Evolutionary conservation across 2,113 vertebrate genomes (phyloP).

Genomic region (Protomyctophum bolini): DNA sequence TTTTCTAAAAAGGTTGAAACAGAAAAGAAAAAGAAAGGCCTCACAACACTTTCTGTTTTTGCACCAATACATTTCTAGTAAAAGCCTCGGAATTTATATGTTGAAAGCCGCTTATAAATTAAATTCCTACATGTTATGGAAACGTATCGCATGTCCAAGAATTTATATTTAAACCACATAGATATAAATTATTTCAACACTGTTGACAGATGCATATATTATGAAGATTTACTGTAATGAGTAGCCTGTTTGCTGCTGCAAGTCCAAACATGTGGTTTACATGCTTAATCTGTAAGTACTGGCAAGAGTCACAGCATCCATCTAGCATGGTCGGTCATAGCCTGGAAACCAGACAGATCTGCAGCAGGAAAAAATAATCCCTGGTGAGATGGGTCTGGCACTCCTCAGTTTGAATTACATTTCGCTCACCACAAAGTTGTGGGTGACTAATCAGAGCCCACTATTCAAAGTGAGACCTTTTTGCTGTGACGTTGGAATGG

Average conservation of each 20-base stretch:
- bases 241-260: not conserved
- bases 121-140: slow-evolving; percentile 22
- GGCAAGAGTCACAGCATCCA: no score
- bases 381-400: no score
- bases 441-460: no score
- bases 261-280: not conserved
- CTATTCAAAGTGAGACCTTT: no score
- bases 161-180: not conserved
- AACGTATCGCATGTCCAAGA: slow-evolving; percentile 6
- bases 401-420: no score
- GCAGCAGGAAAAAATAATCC: no score
- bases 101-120: slow-evolving; percentile 3
- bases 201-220: slow-evolving; percentile 1
- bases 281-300: not conserved
- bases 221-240: slow-evolving; percentile 2
- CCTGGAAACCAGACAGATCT: not conserved
- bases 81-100: slow-evolving; percentile 9
- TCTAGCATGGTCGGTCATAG: not conserved
- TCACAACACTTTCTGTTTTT: not conserved
- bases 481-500: no score
- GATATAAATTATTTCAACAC: slow-evolving; percentile 21
- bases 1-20: no score
- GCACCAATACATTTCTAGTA: not conserved
- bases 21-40: not conserved
- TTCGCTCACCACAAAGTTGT: no score